A percentile compares a stretch with the other conserved stretches of the same genome.
phyloP scores from a whole-genome alignment of 2,113 vertebrate genomes.

The Turdus rufiventris region DNA sequence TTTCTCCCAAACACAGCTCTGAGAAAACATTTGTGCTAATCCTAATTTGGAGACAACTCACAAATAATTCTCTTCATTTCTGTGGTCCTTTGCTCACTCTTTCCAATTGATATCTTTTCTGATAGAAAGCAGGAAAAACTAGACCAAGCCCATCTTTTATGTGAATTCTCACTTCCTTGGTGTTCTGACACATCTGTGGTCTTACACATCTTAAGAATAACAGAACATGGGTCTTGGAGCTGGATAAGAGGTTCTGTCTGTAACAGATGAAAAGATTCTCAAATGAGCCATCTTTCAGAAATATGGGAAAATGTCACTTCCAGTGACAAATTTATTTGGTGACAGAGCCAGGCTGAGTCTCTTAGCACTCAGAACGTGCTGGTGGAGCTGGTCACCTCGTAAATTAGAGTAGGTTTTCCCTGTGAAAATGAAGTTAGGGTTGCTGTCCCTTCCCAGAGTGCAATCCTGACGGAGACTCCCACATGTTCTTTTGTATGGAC shows the following conservation, averaged over 20 bases:
- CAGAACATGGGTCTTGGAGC: neutral
- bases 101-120: neutral
- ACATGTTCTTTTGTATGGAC: fast-evolving
- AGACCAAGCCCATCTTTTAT: neutral
- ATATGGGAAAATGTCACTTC: neutral
- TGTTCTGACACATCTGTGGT: neutral
- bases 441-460: neutral
- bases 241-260: neutral
- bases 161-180: neutral
- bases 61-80: neutral
- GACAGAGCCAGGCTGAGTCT: neutral
- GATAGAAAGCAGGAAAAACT: neutral
- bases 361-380: fast-evolving
- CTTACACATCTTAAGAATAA: neutral
- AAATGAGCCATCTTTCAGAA: neutral
- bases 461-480: neutral
- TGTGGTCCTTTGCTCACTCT: neutral
- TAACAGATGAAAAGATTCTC: neutral
- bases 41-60: neutral
- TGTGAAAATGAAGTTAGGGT: neutral
- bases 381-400: neutral
- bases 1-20: neutral
- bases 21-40: neutral
- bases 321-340: neutral
- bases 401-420: neutral